A percentile compares a stretch with the other conserved stretches of the same genome.
Evolutionary conservation across 2,888 invertebrate species (phyloP).

Genomic region (Crioceris asparagi): DNA sequence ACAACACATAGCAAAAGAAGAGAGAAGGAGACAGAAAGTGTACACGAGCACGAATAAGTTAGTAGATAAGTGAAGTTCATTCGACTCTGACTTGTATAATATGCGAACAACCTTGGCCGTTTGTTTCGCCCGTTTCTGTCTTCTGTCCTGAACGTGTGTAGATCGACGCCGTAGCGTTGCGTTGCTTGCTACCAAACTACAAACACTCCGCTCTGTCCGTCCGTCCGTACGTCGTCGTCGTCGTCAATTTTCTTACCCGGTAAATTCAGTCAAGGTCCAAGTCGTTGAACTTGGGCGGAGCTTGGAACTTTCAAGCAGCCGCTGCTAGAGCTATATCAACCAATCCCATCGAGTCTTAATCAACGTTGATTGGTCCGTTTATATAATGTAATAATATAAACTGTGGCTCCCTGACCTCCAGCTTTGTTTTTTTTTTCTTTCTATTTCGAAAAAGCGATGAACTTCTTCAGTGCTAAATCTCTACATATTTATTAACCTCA

Average conservation of each 20-base stretch:
- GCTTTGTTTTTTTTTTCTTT: no score
- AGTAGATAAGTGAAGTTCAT: no score
- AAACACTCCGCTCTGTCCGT: slow-evolving; percentile 26
- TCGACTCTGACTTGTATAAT: no score
- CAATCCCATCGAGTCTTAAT: slow-evolving; percentile 34
- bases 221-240: slow-evolving; percentile 37
- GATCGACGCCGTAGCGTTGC: no score
- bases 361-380: slow-evolving; percentile 42
- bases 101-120: no score
- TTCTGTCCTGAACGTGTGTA: slow-evolving; percentile 31
- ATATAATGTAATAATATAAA: slow-evolving; percentile 59
- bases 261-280: slow-evolving; percentile 82
- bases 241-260: slow-evolving; percentile 48
- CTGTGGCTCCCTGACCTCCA: slow-evolving; percentile 82
- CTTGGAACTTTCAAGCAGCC: no score
- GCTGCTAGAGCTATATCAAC: slow-evolving; percentile 29
- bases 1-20: no score
- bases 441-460: slow-evolving; percentile 70
- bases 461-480: slow-evolving; percentile 40
- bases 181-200: no score
- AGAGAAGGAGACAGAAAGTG: no score
- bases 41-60: no score
- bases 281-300: slow-evolving; percentile 76
- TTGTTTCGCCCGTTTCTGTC: slow-evolving; percentile 21
- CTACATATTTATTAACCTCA: no score